Conservation (phyloP, 2,797 vertebrate genomes). For the Pyrocephalus nanus region DNA sequence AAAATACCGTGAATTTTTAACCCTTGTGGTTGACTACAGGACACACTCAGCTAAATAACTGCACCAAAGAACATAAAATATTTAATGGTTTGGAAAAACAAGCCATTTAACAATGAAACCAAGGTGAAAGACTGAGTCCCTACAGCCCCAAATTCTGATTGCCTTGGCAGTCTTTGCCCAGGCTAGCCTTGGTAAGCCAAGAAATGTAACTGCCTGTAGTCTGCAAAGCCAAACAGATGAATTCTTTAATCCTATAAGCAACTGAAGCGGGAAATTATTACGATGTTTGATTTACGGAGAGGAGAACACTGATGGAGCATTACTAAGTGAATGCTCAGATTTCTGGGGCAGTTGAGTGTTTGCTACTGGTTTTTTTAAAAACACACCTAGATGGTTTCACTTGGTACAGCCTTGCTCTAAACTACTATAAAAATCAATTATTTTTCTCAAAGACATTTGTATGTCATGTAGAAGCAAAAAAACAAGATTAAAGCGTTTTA, state of each 20-base stretch:
- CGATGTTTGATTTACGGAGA: background rate
- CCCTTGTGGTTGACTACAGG: background rate
- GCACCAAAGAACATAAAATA: background rate
- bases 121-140: background rate
- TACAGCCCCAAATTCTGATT: background rate
- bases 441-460: background rate
- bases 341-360: background rate
- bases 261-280: background rate
- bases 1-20: background rate
- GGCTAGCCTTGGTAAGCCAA: background rate
- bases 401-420: background rate
- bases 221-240: background rate
- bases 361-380: background rate
- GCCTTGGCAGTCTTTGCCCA: background rate
- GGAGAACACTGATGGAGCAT: background rate
- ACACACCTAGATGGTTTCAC: background rate
- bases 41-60: background rate
- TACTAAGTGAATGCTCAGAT: background rate
- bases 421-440: background rate
- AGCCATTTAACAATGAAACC: background rate
- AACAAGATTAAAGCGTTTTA: background rate
- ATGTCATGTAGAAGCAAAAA: background rate
- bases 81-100: background rate
- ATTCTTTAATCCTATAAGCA: background rate
- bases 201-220: background rate